Percentiles rank a stretch among this genome's conserved stretches.
Evolutionary conservation across 2,888 invertebrate genomes (phyloP).

Genomic region (Ganaspis brasiliensis): DNA sequence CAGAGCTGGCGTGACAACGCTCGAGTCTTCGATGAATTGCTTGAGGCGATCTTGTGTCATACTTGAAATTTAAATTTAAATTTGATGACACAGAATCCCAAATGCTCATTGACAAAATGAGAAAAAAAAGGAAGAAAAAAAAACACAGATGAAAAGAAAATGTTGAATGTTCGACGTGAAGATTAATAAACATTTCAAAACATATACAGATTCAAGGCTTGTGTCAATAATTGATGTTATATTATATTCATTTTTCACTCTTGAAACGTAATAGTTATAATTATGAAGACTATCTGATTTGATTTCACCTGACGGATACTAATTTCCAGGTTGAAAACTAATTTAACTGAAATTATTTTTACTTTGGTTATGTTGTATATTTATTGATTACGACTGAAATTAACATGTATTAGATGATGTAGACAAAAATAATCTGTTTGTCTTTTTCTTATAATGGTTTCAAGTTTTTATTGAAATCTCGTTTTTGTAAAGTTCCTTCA

Average conservation of each 20-base stretch:
- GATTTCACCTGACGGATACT: too few relatives aligned
- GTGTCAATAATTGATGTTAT: conserved; percentile 57
- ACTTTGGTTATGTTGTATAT: too few relatives aligned
- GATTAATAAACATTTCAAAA: conserved; percentile 40
- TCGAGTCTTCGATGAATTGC: conserved; percentile 32
- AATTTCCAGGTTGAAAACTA: too few relatives aligned
- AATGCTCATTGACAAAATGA: conserved; percentile 2
- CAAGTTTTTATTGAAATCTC: too few relatives aligned
- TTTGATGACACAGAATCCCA: conserved; percentile 28
- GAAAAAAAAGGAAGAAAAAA: neutral
- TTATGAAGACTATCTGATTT: neutral
- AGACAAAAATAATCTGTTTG: too few relatives aligned
- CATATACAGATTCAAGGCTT: conserved; percentile 6
- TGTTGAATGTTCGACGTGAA: conserved; percentile 1
- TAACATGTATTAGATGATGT: too few relatives aligned
- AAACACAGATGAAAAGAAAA: conserved; percentile 14
- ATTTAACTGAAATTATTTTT: too few relatives aligned
- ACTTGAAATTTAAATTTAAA: conserved; percentile 36
- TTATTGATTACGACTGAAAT: too few relatives aligned
- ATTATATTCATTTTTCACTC: neutral
- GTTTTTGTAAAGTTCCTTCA: too few relatives aligned
- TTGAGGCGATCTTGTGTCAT: conserved; percentile 36
- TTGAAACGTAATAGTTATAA: too few relatives aligned
- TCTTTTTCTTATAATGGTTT: neutral
- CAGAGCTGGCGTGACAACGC: conserved; percentile 37